Conservation (phyloP, 2,113 vertebrate species). For the Cranoglanis bouderius region DNA sequence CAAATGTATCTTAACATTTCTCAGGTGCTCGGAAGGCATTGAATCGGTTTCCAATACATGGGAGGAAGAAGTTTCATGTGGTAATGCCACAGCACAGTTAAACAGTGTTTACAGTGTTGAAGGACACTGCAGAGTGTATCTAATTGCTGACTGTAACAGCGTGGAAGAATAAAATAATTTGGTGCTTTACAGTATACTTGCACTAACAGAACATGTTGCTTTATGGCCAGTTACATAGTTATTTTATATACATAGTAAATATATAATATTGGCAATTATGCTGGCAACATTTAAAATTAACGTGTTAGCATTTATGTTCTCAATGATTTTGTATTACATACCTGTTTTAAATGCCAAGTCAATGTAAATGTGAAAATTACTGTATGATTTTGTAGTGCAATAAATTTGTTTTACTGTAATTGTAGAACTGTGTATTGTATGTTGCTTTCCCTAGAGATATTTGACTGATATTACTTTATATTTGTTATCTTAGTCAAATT, state of each 20-base stretch:
- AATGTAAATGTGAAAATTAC: conserved; percentile 11
- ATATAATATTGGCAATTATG: neutral
- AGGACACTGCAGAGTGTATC: neutral
- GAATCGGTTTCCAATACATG: conserved; percentile 44
- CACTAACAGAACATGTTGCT: neutral
- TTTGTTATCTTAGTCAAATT: neutral
- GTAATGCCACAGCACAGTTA: conserved; percentile 43
- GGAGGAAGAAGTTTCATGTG: conserved; percentile 53
- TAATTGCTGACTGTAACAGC: neutral
- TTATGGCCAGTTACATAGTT: neutral
- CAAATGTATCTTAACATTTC: conserved; percentile 29
- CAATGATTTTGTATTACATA: conserved; percentile 15
- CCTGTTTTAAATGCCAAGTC: conserved; percentile 23
- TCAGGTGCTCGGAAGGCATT: conserved; percentile 48
- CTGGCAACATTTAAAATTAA: neutral
- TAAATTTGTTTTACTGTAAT: conserved; percentile 25
- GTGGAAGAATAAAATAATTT: neutral
- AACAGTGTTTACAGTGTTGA: neutral
- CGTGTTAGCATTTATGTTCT: neutral
- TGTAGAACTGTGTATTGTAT: neutral
- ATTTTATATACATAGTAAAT: neutral
- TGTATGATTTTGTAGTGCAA: neutral
- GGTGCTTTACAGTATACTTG: neutral
- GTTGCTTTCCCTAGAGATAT: neutral
- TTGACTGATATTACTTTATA: neutral